These are phyloP conservation scores for Caenorhabditis brenneri DNA, from an alignment of 1,140 invertebrate genomes.

Conservation along the genomic window DNA sequence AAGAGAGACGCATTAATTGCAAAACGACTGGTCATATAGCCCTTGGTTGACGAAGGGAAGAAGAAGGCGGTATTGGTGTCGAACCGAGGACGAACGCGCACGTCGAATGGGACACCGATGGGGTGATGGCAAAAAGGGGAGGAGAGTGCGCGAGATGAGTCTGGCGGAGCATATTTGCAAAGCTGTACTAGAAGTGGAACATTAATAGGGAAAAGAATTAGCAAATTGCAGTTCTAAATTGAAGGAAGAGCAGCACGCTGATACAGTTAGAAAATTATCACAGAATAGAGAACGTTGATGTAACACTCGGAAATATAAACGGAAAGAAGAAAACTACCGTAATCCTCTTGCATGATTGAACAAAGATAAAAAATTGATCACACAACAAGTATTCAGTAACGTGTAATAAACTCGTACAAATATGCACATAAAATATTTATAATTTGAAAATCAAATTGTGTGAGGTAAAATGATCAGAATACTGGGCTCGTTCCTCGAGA, in stretches of 20 bases:
- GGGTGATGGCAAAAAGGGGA: not conserved
- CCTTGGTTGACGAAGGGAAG: not conserved
- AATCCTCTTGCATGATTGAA: too few species aligned
- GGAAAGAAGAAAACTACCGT: too few species aligned
- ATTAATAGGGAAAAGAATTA: too few species aligned
- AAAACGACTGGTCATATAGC: constrained; percentile 42
- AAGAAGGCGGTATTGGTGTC: constrained; percentile 23
- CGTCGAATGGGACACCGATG: constrained; percentile 14
- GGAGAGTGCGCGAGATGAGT: not conserved
- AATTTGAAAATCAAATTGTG: not conserved
- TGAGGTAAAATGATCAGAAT: not conserved
- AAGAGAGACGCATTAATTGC: constrained; percentile 20
- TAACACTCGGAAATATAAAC: too few species aligned
- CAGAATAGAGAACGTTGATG: too few species aligned
- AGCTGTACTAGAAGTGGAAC: not conserved
- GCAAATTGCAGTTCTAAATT: too few species aligned
- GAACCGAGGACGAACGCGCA: constrained; percentile 35
- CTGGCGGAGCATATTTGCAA: not conserved
- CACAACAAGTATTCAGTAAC: not conserved
- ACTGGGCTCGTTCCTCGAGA: not conserved
- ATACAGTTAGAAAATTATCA: too few species aligned
- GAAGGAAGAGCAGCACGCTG: too few species aligned
- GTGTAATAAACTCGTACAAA: not conserved
- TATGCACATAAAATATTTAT: not conserved
- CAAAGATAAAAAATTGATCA: not conserved